Base-by-base conservation (phyloP, 2,888 invertebrate species). In the Monopis laevigella region DNA sequence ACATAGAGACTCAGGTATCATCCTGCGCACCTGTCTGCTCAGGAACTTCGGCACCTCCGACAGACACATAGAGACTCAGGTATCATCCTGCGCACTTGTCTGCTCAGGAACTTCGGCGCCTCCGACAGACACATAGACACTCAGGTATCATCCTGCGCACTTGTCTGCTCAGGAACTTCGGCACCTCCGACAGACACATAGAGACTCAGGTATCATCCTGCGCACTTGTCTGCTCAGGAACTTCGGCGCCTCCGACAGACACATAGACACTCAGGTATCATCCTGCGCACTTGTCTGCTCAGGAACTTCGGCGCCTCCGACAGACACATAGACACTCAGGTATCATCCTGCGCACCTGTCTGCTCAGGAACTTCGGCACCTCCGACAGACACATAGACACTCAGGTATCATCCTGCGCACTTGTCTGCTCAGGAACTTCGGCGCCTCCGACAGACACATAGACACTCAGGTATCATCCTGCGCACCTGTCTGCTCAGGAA, bases 141-240 rank as follows among this genome's bases (percentile, higher is more conserved):
- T 0, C 97, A 95, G 78, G 92, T n/a, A n/a, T 95, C 51, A 92
- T 98, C 48, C 82, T 98, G 41, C 81, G 95, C 35, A 97, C 95
- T 3, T 97, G 97, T 59, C 82, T 97, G 44, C 91, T 95, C 62
- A 80, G 96, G 49, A 97, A 98, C 80, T 95, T 92, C 67, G 96
- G 97, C 24, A 84, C 94, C 45, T 7, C 39, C 2, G 13, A 29
- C 44, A n/a, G 6, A 19, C 28, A 40, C 40, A 39, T 16, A 34
- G 26, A 3, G 30, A 39, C 30, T 16, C 13, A 30, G 11, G 27
- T 38, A 6, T 18, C 3, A 10, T 19, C 6, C 14, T 34, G 3
- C 7, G 17, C 16, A 34, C 14, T 13, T 16, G n/a, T n/a, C n/a
- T n/a, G n/a, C n/a, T n/a, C n/a, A n/a, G n/a, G n/a, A n/a, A n/a